phyloP scores from a whole-genome alignment of 1,140 invertebrate genomes.

The Triops longicaudatus region DNA sequence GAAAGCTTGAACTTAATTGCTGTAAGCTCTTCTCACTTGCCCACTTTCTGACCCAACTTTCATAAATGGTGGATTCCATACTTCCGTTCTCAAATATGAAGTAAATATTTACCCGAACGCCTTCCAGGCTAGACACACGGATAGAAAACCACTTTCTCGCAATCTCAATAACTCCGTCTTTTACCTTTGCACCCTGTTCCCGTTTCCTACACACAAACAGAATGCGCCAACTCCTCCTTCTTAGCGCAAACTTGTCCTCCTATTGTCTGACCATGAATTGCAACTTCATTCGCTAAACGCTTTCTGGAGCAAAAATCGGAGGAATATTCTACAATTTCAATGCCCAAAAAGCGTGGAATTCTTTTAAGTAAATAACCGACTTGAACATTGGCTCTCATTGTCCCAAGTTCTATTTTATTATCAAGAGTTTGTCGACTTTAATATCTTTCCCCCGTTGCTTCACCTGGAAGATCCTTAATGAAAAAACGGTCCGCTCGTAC shows the following conservation, averaged over 20 bases:
- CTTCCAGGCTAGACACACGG: too few relatives aligned
- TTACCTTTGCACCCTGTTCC: too few relatives aligned
- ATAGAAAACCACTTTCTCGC: not conserved
- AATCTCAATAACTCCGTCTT: not conserved
- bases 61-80: not conserved
- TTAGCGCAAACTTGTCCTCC: too few relatives aligned
- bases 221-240: too few relatives aligned
- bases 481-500: not conserved
- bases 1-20: not conserved
- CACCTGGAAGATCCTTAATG: not conserved
- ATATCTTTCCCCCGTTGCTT: not conserved
- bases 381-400: too few relatives aligned
- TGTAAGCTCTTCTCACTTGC: not conserved
- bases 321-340: too few relatives aligned
- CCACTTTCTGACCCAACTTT: slow-evolving; percentile 13
- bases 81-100: not conserved
- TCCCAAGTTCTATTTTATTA: not conserved
- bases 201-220: too few relatives aligned
- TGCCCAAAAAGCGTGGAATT: too few relatives aligned
- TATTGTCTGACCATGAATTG: too few relatives aligned
- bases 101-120: not conserved
- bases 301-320: too few relatives aligned
- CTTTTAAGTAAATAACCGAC: too few relatives aligned
- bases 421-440: not conserved
- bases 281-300: too few relatives aligned